Percentiles rank a stretch among this genome's conserved stretches.
Evolutionary conservation across 2,888 invertebrate species (phyloP).

Genomic region (Ariolimax columbianus): DNA sequence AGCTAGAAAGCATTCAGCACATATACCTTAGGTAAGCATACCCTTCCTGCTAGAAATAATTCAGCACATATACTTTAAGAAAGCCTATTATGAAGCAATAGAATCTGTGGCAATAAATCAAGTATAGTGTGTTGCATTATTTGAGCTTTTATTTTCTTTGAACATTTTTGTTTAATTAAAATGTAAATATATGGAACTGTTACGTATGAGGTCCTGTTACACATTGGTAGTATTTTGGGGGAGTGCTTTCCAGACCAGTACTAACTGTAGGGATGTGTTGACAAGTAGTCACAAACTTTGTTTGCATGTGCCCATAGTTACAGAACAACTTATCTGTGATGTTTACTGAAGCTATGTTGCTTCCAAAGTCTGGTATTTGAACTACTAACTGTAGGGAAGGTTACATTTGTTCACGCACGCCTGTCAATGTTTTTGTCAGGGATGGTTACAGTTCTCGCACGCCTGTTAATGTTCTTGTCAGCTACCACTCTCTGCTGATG

Average conservation of each 20-base stretch:
- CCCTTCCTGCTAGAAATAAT: too few species aligned
- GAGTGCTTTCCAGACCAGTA: neutral
- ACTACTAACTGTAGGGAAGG: neutral
- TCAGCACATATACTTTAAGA: too few species aligned
- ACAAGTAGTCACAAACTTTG: neutral
- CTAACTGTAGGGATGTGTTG: neutral
- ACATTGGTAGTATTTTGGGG: neutral
- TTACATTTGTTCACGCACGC: neutral
- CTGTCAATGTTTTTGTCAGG: neutral
- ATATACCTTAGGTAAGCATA: slow-evolving; percentile 2
- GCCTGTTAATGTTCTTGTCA: too few species aligned
- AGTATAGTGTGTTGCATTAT: too few species aligned
- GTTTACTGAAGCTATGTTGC: neutral
- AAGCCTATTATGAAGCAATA: too few species aligned
- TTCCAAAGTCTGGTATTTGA: neutral
- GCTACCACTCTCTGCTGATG: too few species aligned
- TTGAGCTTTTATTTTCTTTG: too few species aligned
- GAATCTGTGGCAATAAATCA: too few species aligned
- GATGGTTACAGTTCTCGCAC: too few species aligned
- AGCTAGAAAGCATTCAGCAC: too few species aligned
- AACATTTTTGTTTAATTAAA: too few species aligned
- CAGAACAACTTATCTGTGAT: neutral
- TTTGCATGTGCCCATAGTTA: slow-evolving; percentile 20
- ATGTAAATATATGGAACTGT: too few species aligned
- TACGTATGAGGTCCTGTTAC: neutral